Evolutionary conservation across 2,888 invertebrate species (phyloP).

Genomic region (Apomyelois bistriatella): DNA sequence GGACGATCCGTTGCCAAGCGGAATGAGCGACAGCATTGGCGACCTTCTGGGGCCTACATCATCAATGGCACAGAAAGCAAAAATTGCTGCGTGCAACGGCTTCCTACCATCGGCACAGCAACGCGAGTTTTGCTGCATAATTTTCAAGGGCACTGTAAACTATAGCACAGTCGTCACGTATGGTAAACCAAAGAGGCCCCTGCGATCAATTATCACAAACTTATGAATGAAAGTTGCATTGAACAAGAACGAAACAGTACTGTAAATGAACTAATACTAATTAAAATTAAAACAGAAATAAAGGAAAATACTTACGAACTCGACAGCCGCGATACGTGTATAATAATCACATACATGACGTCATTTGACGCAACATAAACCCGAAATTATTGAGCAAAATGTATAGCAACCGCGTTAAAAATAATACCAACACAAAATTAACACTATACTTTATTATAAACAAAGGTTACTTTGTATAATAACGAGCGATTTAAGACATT

Average conservation of each 20-base stretch:
- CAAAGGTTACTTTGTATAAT: constrained; percentile 67
- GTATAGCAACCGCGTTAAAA: constrained; percentile 61
- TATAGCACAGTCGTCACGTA: constrained; percentile 39
- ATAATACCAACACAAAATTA: constrained; percentile 63
- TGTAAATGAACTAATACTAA: constrained; percentile 41
- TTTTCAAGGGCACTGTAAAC: constrained; percentile 76
- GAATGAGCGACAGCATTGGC: constrained; percentile 35
- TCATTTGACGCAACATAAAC: constrained; percentile 79
- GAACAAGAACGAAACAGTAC: constrained; percentile 42
- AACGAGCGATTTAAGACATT: constrained; percentile 73
- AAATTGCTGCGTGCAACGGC: constrained; percentile 33
- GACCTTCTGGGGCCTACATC: constrained; percentile 34
- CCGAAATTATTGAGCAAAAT: constrained; percentile 75
- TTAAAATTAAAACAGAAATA: constrained; percentile 67
- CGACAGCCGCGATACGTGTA: constrained; percentile 77
- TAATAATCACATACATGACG: constrained; percentile 78
- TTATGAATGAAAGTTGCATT: constrained; percentile 69
- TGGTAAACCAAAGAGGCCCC: constrained; percentile 40
- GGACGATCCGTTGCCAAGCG: constrained; percentile 57
- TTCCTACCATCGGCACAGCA: constrained; percentile 46
- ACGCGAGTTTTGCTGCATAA: constrained; percentile 75
- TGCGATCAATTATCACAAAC: constrained; percentile 39
- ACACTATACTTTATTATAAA: constrained; percentile 67
- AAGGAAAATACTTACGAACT: constrained; percentile 78
- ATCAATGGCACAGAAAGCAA: constrained; percentile 46